Conservation (phyloP, 2,888 invertebrate species). For the Aleiodes alternator region DNA sequence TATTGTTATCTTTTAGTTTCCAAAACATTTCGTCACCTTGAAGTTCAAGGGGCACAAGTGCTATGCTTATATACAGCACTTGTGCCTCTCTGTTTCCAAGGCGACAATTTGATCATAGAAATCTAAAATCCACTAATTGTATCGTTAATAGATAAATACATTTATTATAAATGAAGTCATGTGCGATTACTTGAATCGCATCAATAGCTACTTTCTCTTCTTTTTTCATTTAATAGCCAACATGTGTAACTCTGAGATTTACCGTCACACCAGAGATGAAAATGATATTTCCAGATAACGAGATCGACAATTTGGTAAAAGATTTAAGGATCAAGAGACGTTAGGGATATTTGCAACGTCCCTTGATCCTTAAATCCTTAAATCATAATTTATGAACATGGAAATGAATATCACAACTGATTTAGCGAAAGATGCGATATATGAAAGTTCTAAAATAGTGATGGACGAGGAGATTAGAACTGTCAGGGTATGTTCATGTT, state of each 20-base stretch:
- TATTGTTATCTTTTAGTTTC: not conserved
- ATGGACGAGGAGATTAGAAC: slow-evolving; percentile 23
- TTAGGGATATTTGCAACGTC: too few species aligned
- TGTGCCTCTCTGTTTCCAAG: too few species aligned
- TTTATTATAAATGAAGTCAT: not conserved
- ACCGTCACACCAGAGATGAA: not conserved
- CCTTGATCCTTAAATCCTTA: too few species aligned
- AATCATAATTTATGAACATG: too few species aligned
- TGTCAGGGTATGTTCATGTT: not conserved
- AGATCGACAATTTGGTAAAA: not conserved
- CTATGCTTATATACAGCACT: too few species aligned
- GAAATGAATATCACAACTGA: too few species aligned
- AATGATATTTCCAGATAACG: not conserved
- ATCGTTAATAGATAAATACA: slow-evolving; percentile 17
- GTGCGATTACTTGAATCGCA: not conserved
- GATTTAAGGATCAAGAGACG: too few species aligned
- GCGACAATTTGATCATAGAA: not conserved
- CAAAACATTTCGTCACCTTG: too few species aligned
- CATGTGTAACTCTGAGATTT: not conserved
- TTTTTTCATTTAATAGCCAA: too few species aligned
- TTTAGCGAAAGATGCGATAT: not conserved
- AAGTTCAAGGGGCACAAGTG: too few species aligned
- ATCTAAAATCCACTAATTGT: slow-evolving; percentile 8
- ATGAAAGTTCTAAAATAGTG: slow-evolving; percentile 4
- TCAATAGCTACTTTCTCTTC: too few species aligned